Conservation (phyloP, 1,140 invertebrate species). For the Drosophila pseudoananassae region DNA sequence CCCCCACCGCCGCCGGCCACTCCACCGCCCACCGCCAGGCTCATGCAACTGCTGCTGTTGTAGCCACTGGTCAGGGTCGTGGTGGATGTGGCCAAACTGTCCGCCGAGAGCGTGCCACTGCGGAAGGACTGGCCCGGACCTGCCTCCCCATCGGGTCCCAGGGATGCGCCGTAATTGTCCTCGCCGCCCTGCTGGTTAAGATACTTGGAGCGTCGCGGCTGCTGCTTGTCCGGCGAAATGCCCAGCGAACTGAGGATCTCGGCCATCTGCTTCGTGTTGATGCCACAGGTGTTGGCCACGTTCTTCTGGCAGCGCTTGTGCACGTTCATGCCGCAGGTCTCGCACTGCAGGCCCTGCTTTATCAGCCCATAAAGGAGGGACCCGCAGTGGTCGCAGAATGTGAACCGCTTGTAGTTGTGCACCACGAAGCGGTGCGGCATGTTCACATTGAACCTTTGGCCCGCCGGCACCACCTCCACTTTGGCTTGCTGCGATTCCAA, state of each 20-base stretch:
- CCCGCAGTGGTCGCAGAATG: constrained; percentile 99
- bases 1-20: constrained; percentile 2
- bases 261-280: constrained; percentile 98
- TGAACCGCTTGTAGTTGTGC: constrained; percentile 98
- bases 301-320: constrained; percentile 99
- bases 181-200: constrained; percentile 85
- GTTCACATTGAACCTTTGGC: constrained; percentile 98
- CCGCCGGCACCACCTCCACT: constrained; percentile 85
- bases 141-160: constrained; percentile 61
- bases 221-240: constrained; percentile 94
- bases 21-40: constrained; percentile 43
- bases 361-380: constrained; percentile 95
- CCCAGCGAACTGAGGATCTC: constrained; percentile 96
- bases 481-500: constrained; percentile 69
- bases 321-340: constrained; percentile 98
- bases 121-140: constrained; percentile 71
- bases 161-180: constrained; percentile 84
- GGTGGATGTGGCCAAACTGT: constrained; percentile 67
- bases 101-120: constrained; percentile 61
- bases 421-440: constrained; percentile 97
- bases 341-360: constrained; percentile 98
- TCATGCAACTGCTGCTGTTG: constrained; percentile 72
- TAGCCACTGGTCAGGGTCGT: constrained; percentile 72
- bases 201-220: constrained; percentile 88
- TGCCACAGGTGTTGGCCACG: constrained; percentile 99